Base-by-base conservation (phyloP, 2,888 invertebrate species). In the Emmelina monodactyla region DNA sequence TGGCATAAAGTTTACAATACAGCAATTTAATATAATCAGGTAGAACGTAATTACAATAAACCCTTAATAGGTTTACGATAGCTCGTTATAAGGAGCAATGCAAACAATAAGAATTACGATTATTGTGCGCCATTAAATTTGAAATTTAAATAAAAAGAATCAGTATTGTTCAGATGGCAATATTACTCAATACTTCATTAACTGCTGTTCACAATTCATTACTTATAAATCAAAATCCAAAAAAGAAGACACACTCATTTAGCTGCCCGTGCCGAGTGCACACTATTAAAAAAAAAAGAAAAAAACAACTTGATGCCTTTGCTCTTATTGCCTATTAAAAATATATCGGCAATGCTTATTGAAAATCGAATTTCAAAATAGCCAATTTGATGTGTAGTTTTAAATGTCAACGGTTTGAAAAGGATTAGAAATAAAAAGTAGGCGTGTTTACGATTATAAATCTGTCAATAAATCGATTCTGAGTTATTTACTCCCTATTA, bases 321-420 rank as follows among this genome's bases (percentile, higher is more conserved):
- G 51, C 42, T 60, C 60, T 65, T 67, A 64, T 65, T 65, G 66
- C 69, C 66, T 66, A 67, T 68, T 67, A 68, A 70, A 67, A 64
- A 58, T 57, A 65, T 64, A 68, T 63, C 65, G 60, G 60, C 62
- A 63, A 64, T 66, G 62, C 58, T 67, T 63, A 70, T 71, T 72
- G 67, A 71, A 66, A 69, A 61, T 62, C 58, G 57, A 58, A 61
- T 65, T 63, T 55, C 47, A 55, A 61, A 66, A 71, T 63, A 64
- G 58, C 65, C 69, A 66, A 69, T 72, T 69, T 69, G 64, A 49
- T 40, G 44, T 43, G 45, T 52, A 43, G 50, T 53, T 51, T 48
- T 49, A 52, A 51, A 49, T 51, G 41, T 49, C 47, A 43, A 45
- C 42, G 51, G 55, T 50, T 55, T 47, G 55, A 51, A 53, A 62